Percentiles rank a stretch among this genome's conserved stretches.
Evolutionary conservation across 1,140 invertebrate genomes (phyloP).

Genomic region (Ips nitidus): DNA sequence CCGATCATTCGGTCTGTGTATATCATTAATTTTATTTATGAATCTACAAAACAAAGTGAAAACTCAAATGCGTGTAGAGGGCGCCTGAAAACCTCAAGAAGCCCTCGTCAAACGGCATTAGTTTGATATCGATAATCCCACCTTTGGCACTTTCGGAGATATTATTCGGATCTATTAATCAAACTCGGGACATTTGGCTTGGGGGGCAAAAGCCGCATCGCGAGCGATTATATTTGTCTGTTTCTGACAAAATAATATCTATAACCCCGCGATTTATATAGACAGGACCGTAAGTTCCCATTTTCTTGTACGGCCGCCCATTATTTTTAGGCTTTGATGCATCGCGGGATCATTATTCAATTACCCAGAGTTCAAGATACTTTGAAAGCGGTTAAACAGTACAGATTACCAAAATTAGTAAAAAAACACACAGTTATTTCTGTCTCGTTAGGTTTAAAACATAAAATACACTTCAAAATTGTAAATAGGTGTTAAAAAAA

Average conservation of each 20-base stretch:
- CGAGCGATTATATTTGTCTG: slow-evolving; percentile 45
- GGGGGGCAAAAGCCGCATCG: slow-evolving; percentile 6
- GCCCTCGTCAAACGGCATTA: neutral
- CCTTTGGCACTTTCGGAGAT: neutral
- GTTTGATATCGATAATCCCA: slow-evolving; percentile 3
- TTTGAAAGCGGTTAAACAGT: no score
- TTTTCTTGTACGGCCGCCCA: no score
- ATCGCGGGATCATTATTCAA: no score
- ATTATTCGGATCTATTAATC: slow-evolving; percentile 39
- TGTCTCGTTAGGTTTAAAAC: no score
- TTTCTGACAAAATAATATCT: slow-evolving; percentile 47
- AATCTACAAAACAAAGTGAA: neutral
- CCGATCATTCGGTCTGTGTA: slow-evolving; percentile 19
- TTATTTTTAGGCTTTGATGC: no score
- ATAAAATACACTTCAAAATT: no score
- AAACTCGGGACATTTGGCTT: slow-evolving; percentile 27
- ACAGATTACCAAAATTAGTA: no score
- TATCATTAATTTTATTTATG: slow-evolving; percentile 25
- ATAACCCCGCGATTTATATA: slow-evolving; percentile 40
- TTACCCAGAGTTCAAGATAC: no score
- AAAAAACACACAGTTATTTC: no score
- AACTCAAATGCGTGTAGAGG: no score
- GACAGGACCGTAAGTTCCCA: slow-evolving; percentile 14
- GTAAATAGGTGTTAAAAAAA: no score
- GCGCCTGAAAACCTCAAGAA: no score